Evolutionary conservation across 2,797 vertebrate genomes (phyloP).

Genomic region (Oreortyx pictus): DNA sequence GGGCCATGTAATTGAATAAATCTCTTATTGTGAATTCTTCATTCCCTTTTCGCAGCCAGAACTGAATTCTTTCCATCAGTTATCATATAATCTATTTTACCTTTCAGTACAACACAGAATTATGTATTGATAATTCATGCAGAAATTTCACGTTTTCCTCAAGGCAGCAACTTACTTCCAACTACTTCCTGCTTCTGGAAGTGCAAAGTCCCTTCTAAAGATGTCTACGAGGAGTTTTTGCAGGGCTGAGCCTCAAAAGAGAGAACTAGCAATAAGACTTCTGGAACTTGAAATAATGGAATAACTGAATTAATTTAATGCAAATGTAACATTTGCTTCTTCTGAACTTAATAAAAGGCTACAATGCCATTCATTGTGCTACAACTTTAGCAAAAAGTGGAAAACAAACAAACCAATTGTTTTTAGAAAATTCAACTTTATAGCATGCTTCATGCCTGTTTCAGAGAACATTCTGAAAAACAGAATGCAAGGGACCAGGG

Average conservation of each 20-base stretch:
- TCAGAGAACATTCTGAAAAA: conserved; percentile 58
- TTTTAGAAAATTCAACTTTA: conserved; percentile 42
- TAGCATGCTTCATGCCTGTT: background rate
- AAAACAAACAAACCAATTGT: conserved; percentile 15
- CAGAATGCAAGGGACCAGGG: conserved; percentile 58
- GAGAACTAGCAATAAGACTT: background rate
- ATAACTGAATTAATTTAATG: background rate
- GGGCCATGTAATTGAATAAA: background rate
- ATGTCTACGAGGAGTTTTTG: background rate
- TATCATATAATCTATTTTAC: background rate
- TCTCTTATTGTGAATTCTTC: background rate
- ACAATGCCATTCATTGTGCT: background rate
- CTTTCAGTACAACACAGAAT: background rate
- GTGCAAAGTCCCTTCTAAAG: background rate
- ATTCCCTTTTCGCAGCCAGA: background rate
- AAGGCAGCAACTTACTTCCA: background rate
- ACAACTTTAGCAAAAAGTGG: background rate
- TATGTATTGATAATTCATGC: background rate
- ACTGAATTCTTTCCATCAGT: background rate
- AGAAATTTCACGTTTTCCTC: background rate
- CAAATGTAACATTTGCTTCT: background rate
- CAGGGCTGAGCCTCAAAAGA: background rate
- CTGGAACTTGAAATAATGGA: background rate
- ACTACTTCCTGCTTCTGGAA: background rate
- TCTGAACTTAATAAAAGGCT: background rate